Percentiles rank a stretch among this genome's conserved stretches.
Evolutionary conservation across 1,140 invertebrate genomes (phyloP).

Genomic region (Drosophila baimaii): DNA sequence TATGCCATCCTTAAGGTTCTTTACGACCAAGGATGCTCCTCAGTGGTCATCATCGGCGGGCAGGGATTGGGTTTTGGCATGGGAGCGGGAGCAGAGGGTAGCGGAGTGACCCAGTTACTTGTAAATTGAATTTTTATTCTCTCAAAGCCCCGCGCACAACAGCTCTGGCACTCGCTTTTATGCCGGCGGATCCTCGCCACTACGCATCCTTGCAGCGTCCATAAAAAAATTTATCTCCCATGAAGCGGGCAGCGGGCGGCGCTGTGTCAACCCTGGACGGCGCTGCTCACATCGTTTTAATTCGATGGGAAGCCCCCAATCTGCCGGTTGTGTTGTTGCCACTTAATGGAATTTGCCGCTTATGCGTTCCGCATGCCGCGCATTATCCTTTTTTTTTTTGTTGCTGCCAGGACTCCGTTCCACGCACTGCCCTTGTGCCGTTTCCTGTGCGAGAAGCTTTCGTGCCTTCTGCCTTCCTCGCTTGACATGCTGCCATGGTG

Average conservation of each 20-base stretch:
- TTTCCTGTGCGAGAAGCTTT: conserved; percentile 62
- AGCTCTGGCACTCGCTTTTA: conserved; percentile 7
- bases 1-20: conserved; percentile 51
- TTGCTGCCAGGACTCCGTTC: conserved; percentile 37
- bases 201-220: conserved; percentile 11
- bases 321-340: conserved; percentile 55
- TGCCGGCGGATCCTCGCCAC: conserved; percentile 8
- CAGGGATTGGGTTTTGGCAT: too few relatives aligned
- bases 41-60: conserved; percentile 34
- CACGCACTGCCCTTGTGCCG: conserved; percentile 23
- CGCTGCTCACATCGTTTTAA: conserved; percentile 72
- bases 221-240: conserved; percentile 76
- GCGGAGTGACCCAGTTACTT: conserved; percentile 70
- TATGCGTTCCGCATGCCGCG: conserved; percentile 81
- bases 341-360: conserved; percentile 83
- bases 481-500: conserved; percentile 50
- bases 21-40: conserved; percentile 31
- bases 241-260: conserved; percentile 40
- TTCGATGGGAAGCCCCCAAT: conserved; percentile 45
- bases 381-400: conserved; percentile 81
- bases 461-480: conserved; percentile 18
- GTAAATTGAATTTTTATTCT: conserved; percentile 79
- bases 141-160: conserved; percentile 19
- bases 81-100: too few relatives aligned
- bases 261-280: conserved; percentile 61